Percentiles rank a stretch among this genome's conserved stretches.
Evolutionary conservation across 2,888 invertebrate genomes (phyloP).

Genomic region (Sceliomorpha sp.): DNA sequence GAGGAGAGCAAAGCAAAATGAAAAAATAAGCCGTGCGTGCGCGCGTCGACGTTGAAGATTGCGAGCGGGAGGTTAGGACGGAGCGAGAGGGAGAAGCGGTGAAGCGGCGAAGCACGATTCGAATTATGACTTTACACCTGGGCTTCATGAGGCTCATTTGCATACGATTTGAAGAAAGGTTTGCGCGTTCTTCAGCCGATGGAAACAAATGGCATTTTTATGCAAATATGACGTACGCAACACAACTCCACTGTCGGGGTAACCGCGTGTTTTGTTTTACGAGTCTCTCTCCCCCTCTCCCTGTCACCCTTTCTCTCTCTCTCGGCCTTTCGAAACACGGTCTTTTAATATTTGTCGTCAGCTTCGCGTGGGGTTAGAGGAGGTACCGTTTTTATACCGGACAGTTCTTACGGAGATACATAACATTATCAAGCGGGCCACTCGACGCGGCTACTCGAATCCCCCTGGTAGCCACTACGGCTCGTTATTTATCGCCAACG

Average conservation of each 20-base stretch:
- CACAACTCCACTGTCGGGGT: no score
- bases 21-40: constrained; percentile 45
- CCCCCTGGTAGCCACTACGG: constrained; percentile 14
- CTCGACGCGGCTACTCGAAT: constrained; percentile 22
- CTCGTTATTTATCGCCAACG: constrained; percentile 26
- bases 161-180: constrained; percentile 69
- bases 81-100: constrained; percentile 23
- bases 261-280: constrained; percentile 66
- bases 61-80: constrained; percentile 34
- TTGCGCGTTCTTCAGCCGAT: constrained; percentile 61
- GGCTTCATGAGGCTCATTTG: constrained; percentile 63
- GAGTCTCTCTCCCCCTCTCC: no score
- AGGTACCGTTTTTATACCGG: no score
- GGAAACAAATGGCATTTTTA: constrained; percentile 72
- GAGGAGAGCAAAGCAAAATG: constrained; percentile 30
- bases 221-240: constrained; percentile 65
- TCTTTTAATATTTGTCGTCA: constrained; percentile 66
- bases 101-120: constrained; percentile 38
- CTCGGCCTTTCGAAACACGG: constrained; percentile 61
- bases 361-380: constrained; percentile 53
- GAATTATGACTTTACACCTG: constrained; percentile 69
- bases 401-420: no score
- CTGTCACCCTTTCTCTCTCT: no score
- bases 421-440: no score
- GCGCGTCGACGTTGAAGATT: no score